Evolutionary conservation across 2,113 vertebrate genomes (phyloP), one percentile per base, ranked within the genome.

Genomic region (Solea senegalensis): DNA sequence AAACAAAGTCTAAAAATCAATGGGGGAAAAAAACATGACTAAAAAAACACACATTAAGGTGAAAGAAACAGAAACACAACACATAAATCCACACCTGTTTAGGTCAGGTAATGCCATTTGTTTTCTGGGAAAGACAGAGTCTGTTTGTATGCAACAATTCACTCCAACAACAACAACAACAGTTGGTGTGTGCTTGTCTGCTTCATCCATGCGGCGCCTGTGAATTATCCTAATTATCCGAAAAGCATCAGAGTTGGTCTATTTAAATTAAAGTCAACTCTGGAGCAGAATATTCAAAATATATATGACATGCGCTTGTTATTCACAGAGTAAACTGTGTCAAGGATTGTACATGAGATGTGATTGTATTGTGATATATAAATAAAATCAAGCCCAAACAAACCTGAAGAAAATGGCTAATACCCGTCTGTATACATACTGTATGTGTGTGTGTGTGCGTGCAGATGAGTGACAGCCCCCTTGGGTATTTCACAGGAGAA

Each of bases 1-100:
- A 75, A 83, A 85, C 78, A 70, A 21, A 76, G 71, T 77, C 41
- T 68, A 58, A 56, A 80, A 88, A 88, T 85, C 76, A 61, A 83
- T 90, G 58, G 27, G 10, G 12, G 28, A 27, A 27, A 49, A 62
- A 77, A 46, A 50, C 48, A 57, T 45, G 70, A 69, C 4, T 56
- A 66, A 68, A 52, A 52, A 54, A 11, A 69, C 43, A n/a, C 26
- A 28, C 52, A 28, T 54, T 34, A 55, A 14, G 28, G 27, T 13
- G 3, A 55, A 50, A 8, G 21, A 46, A 65, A 45, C 15, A 45
- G 46, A 8, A n/a, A 51, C 39, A 52, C 16, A 46, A 16, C 52
- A 54, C 52, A 27, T 65, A 27, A 62, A 55, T 16, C 27, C 50
- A 69, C 65, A 53, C 57, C 75, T 71, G 78, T 52, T 69, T 21